Base-by-base conservation (phyloP, 2,797 vertebrate genomes). In the Nannoperca australis region DNA sequence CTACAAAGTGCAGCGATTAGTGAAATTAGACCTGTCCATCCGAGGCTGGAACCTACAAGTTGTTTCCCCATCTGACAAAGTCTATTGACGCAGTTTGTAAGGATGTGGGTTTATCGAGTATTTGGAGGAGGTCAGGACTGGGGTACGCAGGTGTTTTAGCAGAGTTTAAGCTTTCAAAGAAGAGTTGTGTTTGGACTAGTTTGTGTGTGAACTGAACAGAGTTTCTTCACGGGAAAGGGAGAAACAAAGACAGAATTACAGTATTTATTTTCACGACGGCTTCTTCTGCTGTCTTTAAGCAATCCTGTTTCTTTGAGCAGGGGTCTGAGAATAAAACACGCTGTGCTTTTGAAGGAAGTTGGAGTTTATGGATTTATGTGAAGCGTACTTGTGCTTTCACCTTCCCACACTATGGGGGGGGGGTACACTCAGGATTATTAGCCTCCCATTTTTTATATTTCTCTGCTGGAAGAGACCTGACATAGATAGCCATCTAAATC, bases 311-410 rank as follows among this genome's bases (percentile, higher is more conserved):
- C 81, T 85, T 73, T 73, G 68, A 85, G 69, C 40, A 13, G 64
- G 59, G 9, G 42, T 64, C 51, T 63, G 69, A 66, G 50, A 53
- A 40, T 65, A 42, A 78, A 76, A 32, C 77, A 38, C 24, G 24
- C 77, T 63, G 81, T 61, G 59, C 83, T 66, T 90, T 88, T 76
- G 58, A 83, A 77, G 77, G 64, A 73, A 73, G 79, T 54, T 12
- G 3, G 45, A 82, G 54, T 85, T 89, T 77, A 76, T 89, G 73
- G 78, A 90, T 85, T 87, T 83, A 88, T 90, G 87, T 77, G 49
- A 76, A 88, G 81, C 83, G 74, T 80, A 55, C 69, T 84, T 89
- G 84, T 78, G 68, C 81, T 89, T 78, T 86, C 86, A 91, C 88
- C 88, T 85, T 81, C 59, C 65, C 62, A 64, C 87, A 54, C 85